Conservation (phyloP, 1,140 invertebrate genomes). For the Schlechtendalia chinensis region DNA sequence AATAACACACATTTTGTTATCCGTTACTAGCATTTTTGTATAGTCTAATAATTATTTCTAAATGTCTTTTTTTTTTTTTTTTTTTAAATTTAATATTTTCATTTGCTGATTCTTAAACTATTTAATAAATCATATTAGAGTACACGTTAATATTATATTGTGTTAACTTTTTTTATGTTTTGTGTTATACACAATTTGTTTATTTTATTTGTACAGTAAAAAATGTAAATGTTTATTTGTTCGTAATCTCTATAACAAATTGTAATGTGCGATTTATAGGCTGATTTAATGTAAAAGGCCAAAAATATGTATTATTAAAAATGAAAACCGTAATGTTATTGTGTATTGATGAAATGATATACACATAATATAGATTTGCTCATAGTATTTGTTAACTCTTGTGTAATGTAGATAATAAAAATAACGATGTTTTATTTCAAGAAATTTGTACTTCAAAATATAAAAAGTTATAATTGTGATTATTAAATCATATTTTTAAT, state of each 20-base stretch:
- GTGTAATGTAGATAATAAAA: constrained; percentile 44
- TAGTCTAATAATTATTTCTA: constrained; percentile 20
- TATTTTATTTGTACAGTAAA: constrained; percentile 28
- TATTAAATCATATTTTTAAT: constrained; percentile 42
- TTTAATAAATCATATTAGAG: not conserved
- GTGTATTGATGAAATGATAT: constrained; percentile 34
- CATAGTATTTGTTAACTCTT: constrained; percentile 50
- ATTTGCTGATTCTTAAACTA: constrained; percentile 5
- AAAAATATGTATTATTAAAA: constrained; percentile 25
- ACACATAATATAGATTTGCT: constrained; percentile 50
- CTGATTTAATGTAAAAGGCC: not conserved
- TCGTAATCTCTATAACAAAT: constrained; percentile 31
- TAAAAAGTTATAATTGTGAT: constrained; percentile 48
- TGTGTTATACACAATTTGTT: constrained; percentile 19
- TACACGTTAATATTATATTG: not conserved
- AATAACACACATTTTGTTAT: not conserved
- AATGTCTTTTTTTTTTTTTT: not conserved
- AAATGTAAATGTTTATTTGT: constrained; percentile 24
- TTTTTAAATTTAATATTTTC: not conserved
- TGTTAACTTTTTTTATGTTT: not conserved
- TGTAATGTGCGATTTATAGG: constrained; percentile 31
- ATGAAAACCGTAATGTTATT: constrained; percentile 31
- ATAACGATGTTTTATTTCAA: constrained; percentile 40
- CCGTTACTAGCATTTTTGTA: constrained; percentile 14
- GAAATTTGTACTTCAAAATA: constrained; percentile 41